Percentiles rank a stretch among this genome's conserved stretches.
Evolutionary conservation across 2,888 invertebrate genomes (phyloP).

Genomic region (Apamea crenata): DNA sequence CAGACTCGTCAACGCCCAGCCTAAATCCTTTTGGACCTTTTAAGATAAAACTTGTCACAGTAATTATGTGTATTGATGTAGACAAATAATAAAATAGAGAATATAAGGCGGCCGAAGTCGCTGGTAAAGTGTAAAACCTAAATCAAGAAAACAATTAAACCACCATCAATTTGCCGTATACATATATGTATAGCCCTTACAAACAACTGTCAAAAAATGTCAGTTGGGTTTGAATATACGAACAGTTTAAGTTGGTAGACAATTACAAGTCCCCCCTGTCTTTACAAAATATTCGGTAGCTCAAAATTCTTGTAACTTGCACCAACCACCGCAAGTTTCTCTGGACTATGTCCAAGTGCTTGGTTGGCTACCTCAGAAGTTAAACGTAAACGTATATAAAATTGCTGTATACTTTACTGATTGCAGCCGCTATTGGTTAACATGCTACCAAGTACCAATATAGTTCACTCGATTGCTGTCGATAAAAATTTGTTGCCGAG

Average conservation of each 20-base stretch:
- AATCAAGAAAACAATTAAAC: not conserved
- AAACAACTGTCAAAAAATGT: not conserved
- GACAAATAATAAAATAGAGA: not conserved
- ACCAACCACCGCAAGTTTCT: conserved; percentile 69
- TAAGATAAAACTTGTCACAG: not conserved
- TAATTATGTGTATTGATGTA: not conserved
- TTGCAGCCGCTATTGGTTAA: conserved; percentile 76
- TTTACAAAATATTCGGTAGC: not conserved
- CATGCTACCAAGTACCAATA: conserved; percentile 40
- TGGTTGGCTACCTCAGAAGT: conserved; percentile 81
- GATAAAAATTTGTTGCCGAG: conserved; percentile 23
- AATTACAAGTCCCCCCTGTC: not conserved
- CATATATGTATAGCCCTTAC: not conserved
- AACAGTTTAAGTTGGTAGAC: not conserved
- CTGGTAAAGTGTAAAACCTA: too few relatives aligned
- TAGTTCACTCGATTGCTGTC: conserved; percentile 23
- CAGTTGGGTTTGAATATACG: not conserved
- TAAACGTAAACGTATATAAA: conserved; percentile 83
- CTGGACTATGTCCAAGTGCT: conserved; percentile 84
- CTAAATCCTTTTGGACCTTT: not conserved
- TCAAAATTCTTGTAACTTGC: conserved; percentile 56
- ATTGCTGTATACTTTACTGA: conserved; percentile 85
- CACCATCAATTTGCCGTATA: not conserved
- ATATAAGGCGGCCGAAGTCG: not conserved
- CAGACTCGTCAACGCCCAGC: not conserved